These are phyloP conservation scores for Ceratothoa steindachneri DNA, from an alignment of 2,888 invertebrate species.

Conservation along the genomic window DNA sequence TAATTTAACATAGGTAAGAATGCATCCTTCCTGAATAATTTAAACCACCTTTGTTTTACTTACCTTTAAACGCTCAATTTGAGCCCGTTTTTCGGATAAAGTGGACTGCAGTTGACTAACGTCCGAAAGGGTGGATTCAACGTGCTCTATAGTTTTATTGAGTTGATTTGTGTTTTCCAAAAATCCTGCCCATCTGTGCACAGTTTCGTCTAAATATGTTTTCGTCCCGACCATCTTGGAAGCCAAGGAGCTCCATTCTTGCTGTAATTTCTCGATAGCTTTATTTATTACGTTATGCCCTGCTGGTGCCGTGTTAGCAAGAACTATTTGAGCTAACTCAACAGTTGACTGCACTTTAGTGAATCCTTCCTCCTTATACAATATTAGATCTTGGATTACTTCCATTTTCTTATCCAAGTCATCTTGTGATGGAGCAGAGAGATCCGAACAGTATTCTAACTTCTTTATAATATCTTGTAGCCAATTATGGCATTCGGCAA, in stretches of 20 bases:
- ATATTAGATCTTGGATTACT: slow-evolving; percentile 74
- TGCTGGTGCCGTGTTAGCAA: slow-evolving; percentile 82
- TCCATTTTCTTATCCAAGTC: slow-evolving; percentile 80
- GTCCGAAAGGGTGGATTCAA: slow-evolving; percentile 70
- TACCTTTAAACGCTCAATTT: slow-evolving; percentile 74
- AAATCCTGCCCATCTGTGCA: slow-evolving; percentile 86
- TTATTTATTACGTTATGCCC: slow-evolving; percentile 85
- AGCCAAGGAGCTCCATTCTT: slow-evolving; percentile 81
- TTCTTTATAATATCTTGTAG: slow-evolving; percentile 75
- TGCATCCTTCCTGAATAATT: too few relatives aligned
- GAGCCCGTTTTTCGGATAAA: slow-evolving; percentile 78
- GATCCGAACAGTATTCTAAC: slow-evolving; percentile 78
- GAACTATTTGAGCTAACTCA: slow-evolving; percentile 83
- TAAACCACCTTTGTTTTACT: too few relatives aligned
- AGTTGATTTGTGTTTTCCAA: slow-evolving; percentile 81
- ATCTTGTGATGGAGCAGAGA: slow-evolving; percentile 74
- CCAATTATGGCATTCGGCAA: slow-evolving; percentile 77
- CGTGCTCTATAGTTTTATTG: slow-evolving; percentile 73
- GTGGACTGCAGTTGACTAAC: slow-evolving; percentile 71
- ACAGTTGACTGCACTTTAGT: slow-evolving; percentile 79
- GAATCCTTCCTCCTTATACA: slow-evolving; percentile 91
- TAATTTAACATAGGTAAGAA: not conserved
- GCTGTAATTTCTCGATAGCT: slow-evolving; percentile 74
- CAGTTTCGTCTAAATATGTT: slow-evolving; percentile 76
- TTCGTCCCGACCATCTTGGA: slow-evolving; percentile 88